These are phyloP conservation scores for Sebastiscus albofasciatus DNA, from an alignment of 2,797 vertebrate species.

Conservation along the genomic window DNA sequence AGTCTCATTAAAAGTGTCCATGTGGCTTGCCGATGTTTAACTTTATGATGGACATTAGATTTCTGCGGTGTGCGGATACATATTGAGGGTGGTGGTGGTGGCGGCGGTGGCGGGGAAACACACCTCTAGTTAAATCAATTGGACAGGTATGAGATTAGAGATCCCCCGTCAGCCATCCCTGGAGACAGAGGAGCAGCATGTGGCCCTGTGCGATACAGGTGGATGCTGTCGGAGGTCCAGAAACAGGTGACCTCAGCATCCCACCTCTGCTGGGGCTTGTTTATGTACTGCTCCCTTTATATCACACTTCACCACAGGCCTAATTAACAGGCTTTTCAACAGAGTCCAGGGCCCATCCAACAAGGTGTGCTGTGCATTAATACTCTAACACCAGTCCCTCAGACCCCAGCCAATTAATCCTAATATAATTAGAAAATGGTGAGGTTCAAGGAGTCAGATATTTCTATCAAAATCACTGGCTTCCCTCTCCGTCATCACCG, in stretches of 20 bases:
- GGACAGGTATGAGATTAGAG: slow-evolving; percentile 66
- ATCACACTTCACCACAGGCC: slow-evolving; percentile 72
- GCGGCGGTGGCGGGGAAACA: slow-evolving; percentile 7
- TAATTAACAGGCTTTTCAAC: slow-evolving; percentile 76
- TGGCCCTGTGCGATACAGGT: slow-evolving; percentile 55
- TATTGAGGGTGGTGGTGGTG: slow-evolving; percentile 8
- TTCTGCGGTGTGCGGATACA: slow-evolving; percentile 32
- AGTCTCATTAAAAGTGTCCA: slow-evolving; percentile 67
- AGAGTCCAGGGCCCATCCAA: slow-evolving; percentile 43
- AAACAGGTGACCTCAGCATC: slow-evolving; percentile 52
- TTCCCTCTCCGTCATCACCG: slow-evolving; percentile 28
- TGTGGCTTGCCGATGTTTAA: slow-evolving; percentile 55
- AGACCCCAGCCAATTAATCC: slow-evolving; percentile 82
- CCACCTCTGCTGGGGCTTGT: slow-evolving; percentile 55
- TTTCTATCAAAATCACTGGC: slow-evolving; percentile 72
- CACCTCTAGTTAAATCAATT: slow-evolving; percentile 62
- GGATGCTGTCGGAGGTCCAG: slow-evolving; percentile 45
- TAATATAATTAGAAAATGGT: slow-evolving; percentile 82
- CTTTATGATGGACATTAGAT: slow-evolving; percentile 65
- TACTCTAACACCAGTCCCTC: slow-evolving; percentile 69
- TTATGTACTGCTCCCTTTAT: slow-evolving; percentile 62
- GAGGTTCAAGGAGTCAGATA: slow-evolving; percentile 69
- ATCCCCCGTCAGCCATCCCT: slow-evolving; percentile 33
- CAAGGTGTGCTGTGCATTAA: slow-evolving; percentile 66
- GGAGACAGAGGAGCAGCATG: slow-evolving; percentile 44